Base-by-base conservation (phyloP, 2,888 invertebrate genomes). In the Shargacucullia verbasci region DNA sequence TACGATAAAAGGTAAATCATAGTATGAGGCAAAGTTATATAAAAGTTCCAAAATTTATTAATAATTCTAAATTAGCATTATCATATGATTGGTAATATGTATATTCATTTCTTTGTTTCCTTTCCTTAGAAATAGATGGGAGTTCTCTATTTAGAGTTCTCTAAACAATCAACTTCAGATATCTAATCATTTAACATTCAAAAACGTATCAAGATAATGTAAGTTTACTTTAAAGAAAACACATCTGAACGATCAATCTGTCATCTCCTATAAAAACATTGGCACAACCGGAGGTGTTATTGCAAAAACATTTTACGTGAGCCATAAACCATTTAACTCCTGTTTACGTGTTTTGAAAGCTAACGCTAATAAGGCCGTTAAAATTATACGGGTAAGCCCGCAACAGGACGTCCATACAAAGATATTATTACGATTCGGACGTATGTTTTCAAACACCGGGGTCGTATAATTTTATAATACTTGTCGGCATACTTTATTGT, bases 401-500 rank as follows among this genome's bases (percentile, higher is more conserved):
- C 84, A 71, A 82, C 83, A 80, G 84, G 82, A 81, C 80, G 82
- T 81, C 76, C 75, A 78, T 76, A 87, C 85, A 87, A 90, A 86
- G 85, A 83, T 78, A 84, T 86, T 82, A 87, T 86, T 81, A 87
- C 85, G 82, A 87, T 83, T 80, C 59, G 69, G 61, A 81, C 73
- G 82, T 81, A 85, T 90, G 86, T 91, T 89, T 89, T 84, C 87
- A 88, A 91, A 90, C 87, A 88, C 80, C 73, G 66, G 80, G 79
- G 81, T 85, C 85, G 78, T 89, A 90, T 87, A 88, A 88, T 87
- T 91, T 89, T 90, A 90, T 88, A 86, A 85, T 84, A 76, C 82
- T 64, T 59, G 66, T 75, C 62, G 70, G 82, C 85, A 83, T 81
- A 78, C 69, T 79, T 77, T 73, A 66, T 52, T 52, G 46, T 73